Conservation (phyloP, 2,797 vertebrate genomes). For the Siniperca obscura region DNA sequence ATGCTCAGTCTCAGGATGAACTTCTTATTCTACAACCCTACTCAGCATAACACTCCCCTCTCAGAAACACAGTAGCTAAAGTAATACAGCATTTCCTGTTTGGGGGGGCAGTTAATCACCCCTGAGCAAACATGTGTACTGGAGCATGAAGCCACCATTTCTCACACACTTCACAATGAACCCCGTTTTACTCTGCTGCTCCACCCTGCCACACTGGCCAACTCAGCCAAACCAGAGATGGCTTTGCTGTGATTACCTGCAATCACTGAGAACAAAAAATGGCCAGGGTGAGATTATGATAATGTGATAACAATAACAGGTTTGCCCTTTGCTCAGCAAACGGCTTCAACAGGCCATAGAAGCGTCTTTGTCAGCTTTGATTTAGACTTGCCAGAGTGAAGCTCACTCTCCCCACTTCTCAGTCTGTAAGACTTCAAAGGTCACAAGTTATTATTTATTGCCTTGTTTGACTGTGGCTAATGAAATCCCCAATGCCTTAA, state of each 20-base stretch:
- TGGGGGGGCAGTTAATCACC: constrained; percentile 79
- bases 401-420: constrained; percentile 48
- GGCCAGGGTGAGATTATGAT: constrained; percentile 33
- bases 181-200: constrained; percentile 60
- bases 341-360: constrained; percentile 40
- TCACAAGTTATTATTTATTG: constrained; percentile 83
- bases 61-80: constrained; percentile 72
- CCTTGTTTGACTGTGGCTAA: constrained; percentile 79
- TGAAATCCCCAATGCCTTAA: constrained; percentile 77
- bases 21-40: constrained; percentile 23
- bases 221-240: constrained; percentile 20
- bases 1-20: constrained; percentile 32
- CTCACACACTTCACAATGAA: constrained; percentile 77
- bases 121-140: constrained; percentile 75
- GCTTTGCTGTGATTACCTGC: constrained; percentile 45
- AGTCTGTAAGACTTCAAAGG: constrained; percentile 71
- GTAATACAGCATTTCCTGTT: constrained; percentile 79
- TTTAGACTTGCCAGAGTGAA: constrained; percentile 28
- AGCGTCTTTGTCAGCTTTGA: constrained; percentile 28
- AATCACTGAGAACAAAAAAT: constrained; percentile 17
- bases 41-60: constrained; percentile 36
- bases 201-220: constrained; percentile 20
- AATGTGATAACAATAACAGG: constrained; percentile 45
- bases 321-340: constrained; percentile 40
- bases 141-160: constrained; percentile 78